phyloP scores from a whole-genome alignment of 2,113 vertebrate species.

The Crotalus tigris region DNA sequence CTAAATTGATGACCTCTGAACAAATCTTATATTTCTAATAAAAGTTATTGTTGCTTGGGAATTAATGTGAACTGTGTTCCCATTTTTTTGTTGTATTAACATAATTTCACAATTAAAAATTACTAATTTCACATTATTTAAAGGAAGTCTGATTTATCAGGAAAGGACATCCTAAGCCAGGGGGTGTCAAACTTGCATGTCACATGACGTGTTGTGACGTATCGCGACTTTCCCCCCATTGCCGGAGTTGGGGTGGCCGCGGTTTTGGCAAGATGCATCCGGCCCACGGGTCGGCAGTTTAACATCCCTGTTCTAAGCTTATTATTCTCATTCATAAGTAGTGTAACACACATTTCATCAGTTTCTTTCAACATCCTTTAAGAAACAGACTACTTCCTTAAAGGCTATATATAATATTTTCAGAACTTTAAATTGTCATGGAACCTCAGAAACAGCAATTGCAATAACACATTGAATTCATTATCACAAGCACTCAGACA shows the following conservation, averaged over 20 bases:
- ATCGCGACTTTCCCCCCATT: no score
- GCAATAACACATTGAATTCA: background rate
- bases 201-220: fast-evolving
- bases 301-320: no score
- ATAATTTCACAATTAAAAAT: background rate
- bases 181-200: no score
- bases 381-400: background rate
- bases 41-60: background rate
- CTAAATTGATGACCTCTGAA: background rate
- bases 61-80: background rate
- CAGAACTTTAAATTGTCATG: background rate
- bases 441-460: background rate
- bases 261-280: no score
- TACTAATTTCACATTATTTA: background rate
- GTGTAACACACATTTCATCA: background rate
- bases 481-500: background rate
- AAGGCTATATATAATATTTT: background rate
- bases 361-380: background rate
- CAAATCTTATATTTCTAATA: background rate
- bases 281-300: no score
- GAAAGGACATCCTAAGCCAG: no score
- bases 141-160: no score
- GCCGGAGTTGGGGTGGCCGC: no score
- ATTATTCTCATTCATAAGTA: background rate
- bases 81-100: background rate